Base-by-base conservation (phyloP, 2,888 invertebrate species). In the Thelaira solivaga region DNA sequence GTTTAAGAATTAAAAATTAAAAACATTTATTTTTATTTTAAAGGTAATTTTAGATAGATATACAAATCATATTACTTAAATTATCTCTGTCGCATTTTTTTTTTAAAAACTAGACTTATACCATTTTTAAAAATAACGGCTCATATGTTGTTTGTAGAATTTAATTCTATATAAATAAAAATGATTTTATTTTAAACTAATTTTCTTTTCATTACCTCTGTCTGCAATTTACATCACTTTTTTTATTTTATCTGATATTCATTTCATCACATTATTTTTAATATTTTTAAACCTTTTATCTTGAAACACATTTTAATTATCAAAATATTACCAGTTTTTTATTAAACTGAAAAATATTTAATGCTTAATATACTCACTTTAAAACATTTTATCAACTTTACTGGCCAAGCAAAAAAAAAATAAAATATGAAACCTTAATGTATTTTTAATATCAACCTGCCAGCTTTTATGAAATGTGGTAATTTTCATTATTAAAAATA, bases 381-480 rank as follows among this genome's bases (percentile, higher is more conserved):
- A 29, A 72, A 31, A 51, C 43, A 59, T 51, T 59, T 51, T 51
- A 29, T 43, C 41, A 49, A 43, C 51, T 24, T 45, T 61, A 53
- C 39, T 43, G 36, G 11, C 43, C 26, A n/a, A n/a, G n/a, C n/a
- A n/a, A n/a, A n/a, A n/a, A n/a, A n/a, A n/a, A n/a, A n/a, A n/a
- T n/a, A n/a, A n/a, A n/a, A n/a, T n/a, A n/a, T n/a, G n/a, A 41
- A 51, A 45, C 61, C 68, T 78, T 78, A 78, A 78, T 78, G 73
- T 64, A 78, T 78, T 78, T 78, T 78, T 78, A 78, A 78, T 74
- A 53, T 78, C 45, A 36, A 68, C 73, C 77, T 73, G 77, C 62
- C 77, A 77, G 65, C 73, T 78, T 78, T 73, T 69, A 74, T 78
- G 59, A 73, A 78, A 78, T 74, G 73, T 78, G 47, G 77, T 78